Evolutionary conservation across 1,140 invertebrate genomes (phyloP), one percentile per base, ranked within the genome.

Genomic region (Archegozetes longisetosus): DNA sequence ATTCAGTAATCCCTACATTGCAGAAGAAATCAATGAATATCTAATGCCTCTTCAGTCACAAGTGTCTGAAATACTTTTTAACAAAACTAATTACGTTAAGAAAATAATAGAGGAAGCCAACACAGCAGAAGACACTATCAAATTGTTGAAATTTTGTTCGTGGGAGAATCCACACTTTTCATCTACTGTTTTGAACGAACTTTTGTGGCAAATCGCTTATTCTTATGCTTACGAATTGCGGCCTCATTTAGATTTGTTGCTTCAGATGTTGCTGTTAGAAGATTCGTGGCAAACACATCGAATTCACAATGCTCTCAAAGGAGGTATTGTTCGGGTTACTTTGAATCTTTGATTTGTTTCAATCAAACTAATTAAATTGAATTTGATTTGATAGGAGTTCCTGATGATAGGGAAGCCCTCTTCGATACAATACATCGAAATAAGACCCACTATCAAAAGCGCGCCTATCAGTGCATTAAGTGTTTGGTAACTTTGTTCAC

Each of bases 161-260:
- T 97, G 92, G 92, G 92, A 97, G 72, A 94, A 96, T 77, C 86
- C 88, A 20, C 82, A 85, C 61, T 89, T 95, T 70, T 94, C 90
- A 13, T 81, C 85, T 52, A 80, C 80, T 17, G 86, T 92, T 26
- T 78, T 96, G 4, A 83, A 82, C 48, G 92, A 97, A 76, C 73
- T 96, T 24, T 73, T 96, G 20, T 94, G 88, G 87, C 73, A 76
- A 67, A 74, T 95, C 69, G 86, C 88, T 0, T 95, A 88, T 70
- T 86, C 89, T 1, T 96, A 92, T 73, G 90, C 88, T 40, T 90
- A 95, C 70, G 92, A 96, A 70, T 75, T 96, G 63, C 79, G 88
- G 54, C 86, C 92, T 64, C 89, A 93, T 70, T 82, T 92, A 9
- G 91, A 97, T 69, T 77, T 95, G 20, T 73, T 96, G 40, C 76